Base-by-base conservation (phyloP, 2,888 invertebrate genomes). In the Hyposoter dolosus region DNA sequence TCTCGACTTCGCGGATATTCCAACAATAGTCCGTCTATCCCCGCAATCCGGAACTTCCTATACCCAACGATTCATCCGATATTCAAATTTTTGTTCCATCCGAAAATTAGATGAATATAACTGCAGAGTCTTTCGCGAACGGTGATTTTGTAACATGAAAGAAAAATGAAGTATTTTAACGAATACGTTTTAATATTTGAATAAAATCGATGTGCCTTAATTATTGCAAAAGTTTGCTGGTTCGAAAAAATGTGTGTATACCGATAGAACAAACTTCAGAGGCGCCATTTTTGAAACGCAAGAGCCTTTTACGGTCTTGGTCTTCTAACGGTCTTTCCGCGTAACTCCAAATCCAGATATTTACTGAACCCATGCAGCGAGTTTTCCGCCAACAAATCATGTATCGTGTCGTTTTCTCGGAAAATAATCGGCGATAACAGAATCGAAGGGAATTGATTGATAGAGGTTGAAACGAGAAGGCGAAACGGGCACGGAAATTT, bases 71-170 rank as follows among this genome's bases (percentile, higher is more conserved):
- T 80, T 40, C 32, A 66, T 81, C 76, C 76, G 80, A 76, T 53
- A 81, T 84, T 76, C 71, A 71, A 80, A 84, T 76, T 81, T 84
- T 79, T 79, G 35, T 50, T 47, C n/a, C 15, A 6, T 7, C 28
- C 35, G 53, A 23, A 71, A 84, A 69, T 83, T 79, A 71, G 56
- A 74, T 66, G 78, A 83, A 74, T 78, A 66, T 60, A 28, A 5
- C 12, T 28, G 28, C 15, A 56, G 23, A 4, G 12, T 56, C 4
- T 23, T 12, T 35, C 35, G 23, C 15, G 28, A 15, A 15, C 60
- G 5, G 15, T 6, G 28, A 60, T 60, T 60, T 28, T 1, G 15
- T 4, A 5, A 15, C 9, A 12, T 60, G 15, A 28, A 15, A 0
- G 0, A 23, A 60, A 60, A 60, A 15, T 60, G 7, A 60, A 60